phyloP scores from a whole-genome alignment of 2,888 invertebrate genomes.

The Xestoiulus laeticollis region DNA sequence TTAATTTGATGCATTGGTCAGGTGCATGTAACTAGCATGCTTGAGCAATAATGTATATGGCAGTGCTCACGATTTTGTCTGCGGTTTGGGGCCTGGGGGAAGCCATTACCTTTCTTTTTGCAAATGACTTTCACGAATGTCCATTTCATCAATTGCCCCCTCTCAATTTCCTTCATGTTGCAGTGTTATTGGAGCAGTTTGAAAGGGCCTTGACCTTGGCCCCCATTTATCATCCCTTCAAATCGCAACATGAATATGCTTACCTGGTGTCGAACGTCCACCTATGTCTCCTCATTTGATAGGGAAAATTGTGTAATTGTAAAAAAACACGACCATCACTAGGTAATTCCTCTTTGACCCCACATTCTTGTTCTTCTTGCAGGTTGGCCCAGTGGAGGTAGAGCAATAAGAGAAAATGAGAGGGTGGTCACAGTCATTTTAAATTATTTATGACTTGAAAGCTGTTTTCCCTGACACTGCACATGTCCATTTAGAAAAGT shows the following conservation, averaged over 20 bases:
- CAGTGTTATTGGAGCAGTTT: neutral
- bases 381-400: neutral
- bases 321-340: neutral
- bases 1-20: neutral
- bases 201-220: conserved; percentile 10
- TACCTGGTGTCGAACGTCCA: neutral
- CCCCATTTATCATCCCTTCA: neutral
- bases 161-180: neutral
- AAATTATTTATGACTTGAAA: conserved; percentile 5
- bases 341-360: conserved; percentile 34
- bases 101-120: neutral
- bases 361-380: neutral
- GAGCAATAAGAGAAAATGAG: conserved; percentile 14
- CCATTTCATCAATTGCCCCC: neutral
- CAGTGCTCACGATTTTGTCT: neutral
- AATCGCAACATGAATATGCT: neutral
- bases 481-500: neutral
- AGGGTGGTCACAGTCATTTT: conserved; percentile 23
- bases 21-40: neutral
- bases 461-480: neutral
- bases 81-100: neutral
- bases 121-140: neutral
- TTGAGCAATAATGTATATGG: no score
- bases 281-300: neutral
- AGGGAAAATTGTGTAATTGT: neutral